phyloP scores from a whole-genome alignment of 2,888 invertebrate species.

The Luperina nickerlii region DNA sequence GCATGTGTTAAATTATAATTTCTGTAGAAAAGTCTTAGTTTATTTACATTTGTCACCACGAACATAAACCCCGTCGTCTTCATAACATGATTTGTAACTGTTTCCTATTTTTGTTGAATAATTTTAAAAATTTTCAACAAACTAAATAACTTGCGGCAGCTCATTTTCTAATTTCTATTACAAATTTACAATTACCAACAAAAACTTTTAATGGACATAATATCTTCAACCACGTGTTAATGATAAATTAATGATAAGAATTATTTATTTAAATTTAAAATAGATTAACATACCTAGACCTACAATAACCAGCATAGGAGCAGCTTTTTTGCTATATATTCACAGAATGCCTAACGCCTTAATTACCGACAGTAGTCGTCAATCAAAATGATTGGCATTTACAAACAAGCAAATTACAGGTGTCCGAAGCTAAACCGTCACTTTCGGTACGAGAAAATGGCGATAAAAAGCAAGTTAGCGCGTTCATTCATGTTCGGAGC shows the following conservation, averaged over 20 bases:
- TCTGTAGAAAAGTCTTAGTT: neutral
- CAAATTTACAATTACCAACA: neutral
- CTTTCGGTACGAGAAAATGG: slow-evolving; percentile 79
- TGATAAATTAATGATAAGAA: neutral
- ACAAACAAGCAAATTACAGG: slow-evolving; percentile 85
- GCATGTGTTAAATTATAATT: slow-evolving; percentile 9
- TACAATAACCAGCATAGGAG: neutral
- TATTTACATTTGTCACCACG: neutral
- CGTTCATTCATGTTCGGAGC: slow-evolving; percentile 76
- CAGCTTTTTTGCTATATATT: slow-evolving; percentile 13
- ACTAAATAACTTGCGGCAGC: neutral
- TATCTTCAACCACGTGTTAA: neutral
- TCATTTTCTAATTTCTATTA: neutral
- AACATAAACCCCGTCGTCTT: neutral
- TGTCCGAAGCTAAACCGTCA: slow-evolving; percentile 81
- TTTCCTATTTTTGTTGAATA: neutral
- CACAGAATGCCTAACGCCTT: slow-evolving; percentile 44
- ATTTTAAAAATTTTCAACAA: neutral
- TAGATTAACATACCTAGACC: neutral
- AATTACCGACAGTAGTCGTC: slow-evolving; percentile 65
- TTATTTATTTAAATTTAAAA: neutral
- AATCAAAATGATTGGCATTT: slow-evolving; percentile 77
- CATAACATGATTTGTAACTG: neutral
- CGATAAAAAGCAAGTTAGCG: slow-evolving; percentile 85
- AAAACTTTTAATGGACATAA: neutral